Evolutionary conservation across 2,888 invertebrate species (phyloP), one percentile per base, ranked within the genome.

Genomic region (Tupiocoris notatus): DNA sequence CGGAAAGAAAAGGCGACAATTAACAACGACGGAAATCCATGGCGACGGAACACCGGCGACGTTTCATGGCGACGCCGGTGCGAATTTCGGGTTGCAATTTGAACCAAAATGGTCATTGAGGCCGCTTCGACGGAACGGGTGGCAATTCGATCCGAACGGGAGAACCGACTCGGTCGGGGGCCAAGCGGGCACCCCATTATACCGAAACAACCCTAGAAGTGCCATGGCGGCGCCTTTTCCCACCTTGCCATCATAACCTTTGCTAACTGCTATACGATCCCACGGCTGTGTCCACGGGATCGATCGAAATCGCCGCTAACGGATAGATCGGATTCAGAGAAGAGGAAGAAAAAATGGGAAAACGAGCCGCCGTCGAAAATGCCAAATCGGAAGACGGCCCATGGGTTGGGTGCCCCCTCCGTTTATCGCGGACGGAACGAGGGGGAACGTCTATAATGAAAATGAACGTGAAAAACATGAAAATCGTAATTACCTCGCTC

Each of bases 181-280:
- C 68, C 70, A 70, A 70, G 39, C 39, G 59, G 70, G 61, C 61
- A 59, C 67, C 67, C 39, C 67, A 54, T 67, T 67, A 56, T 65
- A 39, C 57, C 22, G 56, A 67, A 67, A 67, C 73, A 73, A 57
- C 73, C 73, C 73, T 73, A 70, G 70, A 70, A 70, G 54, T 70
- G 70, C 63, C 39, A 73, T 73, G 73, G 73, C 73, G 73, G 73
- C 73, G 18, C 57, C 70, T 63, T 59, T 59, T 62, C 73, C 73
- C 73, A 73, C 62, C 63, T 61, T 73, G 70, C 57, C 62, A 73
- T 73, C 73, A 73, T 73, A 73, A 73, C 73, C 73, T 73, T 73
- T 25, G 73, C 23, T 17, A 18, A 21, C 73, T 73, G 62, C 73
- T 62, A 73, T 62, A 59, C 59, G 59, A 20, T 59, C n/a, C 12